Evolutionary conservation across 2,113 vertebrate species (phyloP), one percentile per base, ranked within the genome.

Genomic region (Chionis minor): DNA sequence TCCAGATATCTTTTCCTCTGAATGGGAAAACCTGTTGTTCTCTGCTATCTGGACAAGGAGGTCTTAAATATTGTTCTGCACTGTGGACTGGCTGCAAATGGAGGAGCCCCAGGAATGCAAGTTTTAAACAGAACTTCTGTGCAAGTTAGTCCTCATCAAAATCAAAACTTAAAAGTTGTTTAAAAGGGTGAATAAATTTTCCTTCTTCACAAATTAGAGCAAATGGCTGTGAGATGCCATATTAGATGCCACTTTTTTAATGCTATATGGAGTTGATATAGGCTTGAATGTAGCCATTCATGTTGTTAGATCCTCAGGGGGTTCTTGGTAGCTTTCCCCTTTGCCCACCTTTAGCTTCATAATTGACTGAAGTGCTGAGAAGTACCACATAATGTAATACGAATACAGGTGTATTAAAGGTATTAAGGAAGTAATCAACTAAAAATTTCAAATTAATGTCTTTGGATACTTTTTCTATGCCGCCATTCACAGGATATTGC

Each of bases 351-450:
- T 81, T 28, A 74, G 35, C 45, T 81, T 66, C 59, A 12, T 71
- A 92, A 80, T 2, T 70, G 74, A 73, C 16, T 69, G 32, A 58
- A 86, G 22, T 26, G 32, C 44, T 83, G 40, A 86, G 62, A 88
- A 86, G 26, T 51, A 88, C 30, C 67, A 86, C 0, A 0, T n/a
- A 40, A 67, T 27, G 16, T 32, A 86, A 59, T 13, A 82, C 0
- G 2, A 86, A 42, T 1, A 51, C 2, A 75, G 12, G 3, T 63
- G 18, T 66, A 58, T 52, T 65, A 74, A 58, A 94, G 17, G 22
- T 65, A 49, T 81, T 75, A 77, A 81, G 47, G 52, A 89, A 67
- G 44, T 26, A 88, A 88, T 30, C 24, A 69, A 69, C 9, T 21
- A 38, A 90, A 77, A 69, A 61, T 52, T 72, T 77, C 14, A 55